Evolutionary conservation across 30 jellyfish, hydroid and myxozoan species (phyloP).

Genomic region (Aurelia coerulea): DNA sequence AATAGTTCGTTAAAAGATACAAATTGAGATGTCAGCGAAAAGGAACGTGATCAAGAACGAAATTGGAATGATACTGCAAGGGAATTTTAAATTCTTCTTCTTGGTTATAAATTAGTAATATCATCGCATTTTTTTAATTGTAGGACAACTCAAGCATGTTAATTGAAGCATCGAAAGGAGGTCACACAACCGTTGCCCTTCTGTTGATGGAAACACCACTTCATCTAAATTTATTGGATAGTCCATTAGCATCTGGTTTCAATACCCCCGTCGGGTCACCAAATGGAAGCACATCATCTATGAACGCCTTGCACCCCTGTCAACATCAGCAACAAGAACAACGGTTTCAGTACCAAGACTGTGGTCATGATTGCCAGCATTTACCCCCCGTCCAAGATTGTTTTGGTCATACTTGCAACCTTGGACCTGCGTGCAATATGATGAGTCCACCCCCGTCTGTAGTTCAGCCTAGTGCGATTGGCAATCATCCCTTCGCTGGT

Average conservation of each 20-base stretch:
- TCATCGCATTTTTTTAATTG: not conserved
- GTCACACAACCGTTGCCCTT: slow-evolving; percentile 95
- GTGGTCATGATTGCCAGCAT: slow-evolving; percentile 88
- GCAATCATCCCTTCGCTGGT: slow-evolving; percentile 68
- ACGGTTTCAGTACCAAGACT: slow-evolving; percentile 69
- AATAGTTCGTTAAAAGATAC: too few species aligned
- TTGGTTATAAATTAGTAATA: too few species aligned
- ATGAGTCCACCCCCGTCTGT: slow-evolving; percentile 87
- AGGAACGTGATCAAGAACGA: too few species aligned
- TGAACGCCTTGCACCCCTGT: slow-evolving; percentile 31
- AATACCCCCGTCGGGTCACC: slow-evolving; percentile 97
- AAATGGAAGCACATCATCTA: slow-evolving; percentile 36
- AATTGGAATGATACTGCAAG: too few species aligned
- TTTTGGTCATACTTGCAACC: slow-evolving; percentile 82
- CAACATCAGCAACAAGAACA: slow-evolving; percentile 80
- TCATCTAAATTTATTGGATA: slow-evolving; percentile 80
- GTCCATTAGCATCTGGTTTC: slow-evolving; percentile 82
- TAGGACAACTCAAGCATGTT: slow-evolving; percentile 99
- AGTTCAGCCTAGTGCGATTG: slow-evolving; percentile 85
- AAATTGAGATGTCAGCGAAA: too few species aligned
- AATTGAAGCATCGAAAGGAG: slow-evolving; percentile 99
- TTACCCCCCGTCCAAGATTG: slow-evolving; percentile 78
- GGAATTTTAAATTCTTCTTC: too few species aligned
- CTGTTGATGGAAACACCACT: slow-evolving; percentile 88
- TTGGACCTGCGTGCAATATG: slow-evolving; percentile 60